These are phyloP conservation scores for Hemiprocne comata DNA, from an alignment of 2,113 vertebrate species.

Conservation along the genomic window DNA sequence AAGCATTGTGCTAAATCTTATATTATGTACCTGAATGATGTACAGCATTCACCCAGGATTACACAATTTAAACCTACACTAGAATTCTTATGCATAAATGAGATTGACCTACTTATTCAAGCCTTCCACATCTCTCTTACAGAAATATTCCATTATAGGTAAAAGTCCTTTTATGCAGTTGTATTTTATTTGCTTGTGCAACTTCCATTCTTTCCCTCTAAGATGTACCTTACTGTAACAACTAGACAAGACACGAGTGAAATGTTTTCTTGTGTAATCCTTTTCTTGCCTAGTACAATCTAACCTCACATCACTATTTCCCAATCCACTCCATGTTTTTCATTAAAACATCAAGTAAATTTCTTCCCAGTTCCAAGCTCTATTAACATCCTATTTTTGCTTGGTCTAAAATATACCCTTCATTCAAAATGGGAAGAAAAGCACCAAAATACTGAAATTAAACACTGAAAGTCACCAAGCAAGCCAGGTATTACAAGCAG, in stretches of 20 bases:
- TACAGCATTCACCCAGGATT: background rate
- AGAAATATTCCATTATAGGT: slow-evolving; percentile 44
- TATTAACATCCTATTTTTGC: background rate
- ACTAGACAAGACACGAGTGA: background rate
- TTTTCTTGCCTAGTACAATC: background rate
- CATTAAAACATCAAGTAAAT: background rate
- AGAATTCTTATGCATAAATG: slow-evolving; percentile 64
- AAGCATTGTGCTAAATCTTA: background rate
- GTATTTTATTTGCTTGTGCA: slow-evolving; percentile 29
- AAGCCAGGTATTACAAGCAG: background rate
- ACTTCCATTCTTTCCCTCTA: background rate
- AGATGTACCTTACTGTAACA: background rate
- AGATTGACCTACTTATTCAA: slow-evolving; percentile 59
- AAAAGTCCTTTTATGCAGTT: slow-evolving; percentile 38
- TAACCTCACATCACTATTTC: background rate
- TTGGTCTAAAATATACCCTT: background rate
- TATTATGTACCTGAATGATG: background rate
- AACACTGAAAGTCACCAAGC: background rate
- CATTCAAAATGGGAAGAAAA: background rate
- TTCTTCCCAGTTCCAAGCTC: background rate
- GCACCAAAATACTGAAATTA: background rate
- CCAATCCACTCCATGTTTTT: background rate
- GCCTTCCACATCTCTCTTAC: slow-evolving; percentile 1
- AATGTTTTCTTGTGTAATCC: background rate
- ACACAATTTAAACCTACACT: slow-evolving; percentile 20